A percentile compares a stretch with the other conserved stretches of the same genome.
Evolutionary conservation across 2,113 vertebrate genomes (phyloP).

Genomic region (Butastur rufipennis): DNA sequence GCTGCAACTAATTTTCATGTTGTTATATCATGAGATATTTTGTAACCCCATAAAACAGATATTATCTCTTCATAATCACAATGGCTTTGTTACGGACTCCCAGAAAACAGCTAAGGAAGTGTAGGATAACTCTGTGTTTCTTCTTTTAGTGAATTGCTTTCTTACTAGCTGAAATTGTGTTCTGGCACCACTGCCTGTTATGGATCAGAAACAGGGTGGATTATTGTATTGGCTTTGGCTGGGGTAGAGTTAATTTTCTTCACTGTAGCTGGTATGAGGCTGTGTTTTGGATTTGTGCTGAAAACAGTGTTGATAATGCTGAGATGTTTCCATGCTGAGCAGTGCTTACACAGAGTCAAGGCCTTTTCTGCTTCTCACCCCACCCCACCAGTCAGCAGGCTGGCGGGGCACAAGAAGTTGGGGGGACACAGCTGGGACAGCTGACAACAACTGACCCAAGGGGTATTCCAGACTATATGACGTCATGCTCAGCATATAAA

Average conservation of each 20-base stretch:
- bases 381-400: rapidly evolving
- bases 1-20: not conserved
- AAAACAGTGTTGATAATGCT: not conserved
- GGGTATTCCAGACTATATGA: not conserved
- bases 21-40: not conserved
- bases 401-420: not conserved
- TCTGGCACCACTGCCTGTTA: not conserved
- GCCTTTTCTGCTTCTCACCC: not conserved
- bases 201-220: not conserved
- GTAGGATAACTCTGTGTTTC: not conserved
- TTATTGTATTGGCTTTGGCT: not conserved
- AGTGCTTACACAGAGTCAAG: not conserved
- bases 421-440: not conserved
- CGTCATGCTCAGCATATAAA: not conserved
- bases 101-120: not conserved
- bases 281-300: not conserved
- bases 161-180: not conserved
- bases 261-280: not conserved
- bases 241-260: not conserved
- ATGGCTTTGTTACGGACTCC: not conserved
- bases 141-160: not conserved
- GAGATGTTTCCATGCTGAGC: not conserved
- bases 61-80: not conserved
- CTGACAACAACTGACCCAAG: not conserved
- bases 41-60: not conserved